Evolutionary conservation across 2,888 invertebrate genomes (phyloP), one percentile per base, ranked within the genome.

Genomic region (Sarcophaga subvicina): DNA sequence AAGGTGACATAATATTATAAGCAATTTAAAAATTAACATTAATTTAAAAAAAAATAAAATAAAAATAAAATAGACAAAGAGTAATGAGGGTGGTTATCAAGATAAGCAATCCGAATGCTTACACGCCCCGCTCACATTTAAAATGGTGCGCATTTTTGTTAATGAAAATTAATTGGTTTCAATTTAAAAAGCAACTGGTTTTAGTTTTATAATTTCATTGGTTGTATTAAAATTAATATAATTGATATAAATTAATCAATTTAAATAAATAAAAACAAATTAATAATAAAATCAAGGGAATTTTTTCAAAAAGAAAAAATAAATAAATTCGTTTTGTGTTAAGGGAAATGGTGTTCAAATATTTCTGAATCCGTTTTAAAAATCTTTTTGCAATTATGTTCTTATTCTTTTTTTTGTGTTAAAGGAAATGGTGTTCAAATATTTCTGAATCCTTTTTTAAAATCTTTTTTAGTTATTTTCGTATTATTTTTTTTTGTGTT

Each of bases 1-100:
- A 37, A 82, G 76, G 70, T 70, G 64, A 70, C 20, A 37, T 72
- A 60, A 62, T 71, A 86, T 66, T 62, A 69, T 79, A 82, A 83
- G 20, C 67, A 71, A 67, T 85, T 62, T 62, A 37, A 37, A 37
- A 37, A 37, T 37, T 37, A 10, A 37, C 37, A 37, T 10, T 49
- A 59, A 77, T 76, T 72, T 54, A 62, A 25, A 12, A 25, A 12
- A 49, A 62, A 72, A 37, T 59, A 67, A 47, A 47, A 75, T 37
- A 60, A 67, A 47, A 47, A 75, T 37, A 60, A 79, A 72, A 20
- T 70, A 71, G 67, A 76, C 63, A 80, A 67, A 27, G 67, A 77
- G 69, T 25, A 83, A 83, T 73, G 72, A 77, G 54, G 45, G 20
- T 25, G 70, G 70, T 79, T 80, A 86, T 70, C 59, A 62, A 6